Conservation (phyloP, 2,888 invertebrate genomes). For the Watsonalla binaria region DNA sequence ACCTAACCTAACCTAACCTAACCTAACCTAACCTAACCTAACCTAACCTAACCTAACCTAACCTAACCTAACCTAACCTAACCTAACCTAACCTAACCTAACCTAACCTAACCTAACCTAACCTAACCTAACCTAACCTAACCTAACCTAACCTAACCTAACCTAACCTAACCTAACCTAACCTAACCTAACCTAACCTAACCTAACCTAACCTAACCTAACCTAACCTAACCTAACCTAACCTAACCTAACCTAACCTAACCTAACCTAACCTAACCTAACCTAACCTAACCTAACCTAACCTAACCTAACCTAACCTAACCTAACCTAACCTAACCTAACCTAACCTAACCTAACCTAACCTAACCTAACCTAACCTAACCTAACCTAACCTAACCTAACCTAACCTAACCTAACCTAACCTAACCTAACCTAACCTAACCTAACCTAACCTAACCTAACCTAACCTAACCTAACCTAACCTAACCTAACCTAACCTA, state of each 20-base stretch:
- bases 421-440: conserved; percentile 14
- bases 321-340: conserved; percentile 3
- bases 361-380: conserved; percentile 5
- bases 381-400: conserved; percentile 4
- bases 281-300: conserved; percentile 5
- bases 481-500: conserved; percentile 14
- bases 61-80: conserved; percentile 6
- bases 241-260: conserved; percentile 6
- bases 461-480: conserved; percentile 11
- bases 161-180: conserved; percentile 6
- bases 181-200: conserved; percentile 6
- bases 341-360: conserved; percentile 3
- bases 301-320: conserved; percentile 5
- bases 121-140: conserved; percentile 6
- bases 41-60: conserved; percentile 6
- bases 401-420: conserved; percentile 4
- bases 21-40: conserved; percentile 6
- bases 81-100: conserved; percentile 6
- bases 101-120: conserved; percentile 6
- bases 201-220: conserved; percentile 4
- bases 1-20: conserved; percentile 5
- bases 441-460: conserved; percentile 8
- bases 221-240: conserved; percentile 8
- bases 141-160: conserved; percentile 6
- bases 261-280: conserved; percentile 6